Evolutionary conservation across 2,888 invertebrate genomes (phyloP).

Genomic region (Exephanes ischioxanthus): DNA sequence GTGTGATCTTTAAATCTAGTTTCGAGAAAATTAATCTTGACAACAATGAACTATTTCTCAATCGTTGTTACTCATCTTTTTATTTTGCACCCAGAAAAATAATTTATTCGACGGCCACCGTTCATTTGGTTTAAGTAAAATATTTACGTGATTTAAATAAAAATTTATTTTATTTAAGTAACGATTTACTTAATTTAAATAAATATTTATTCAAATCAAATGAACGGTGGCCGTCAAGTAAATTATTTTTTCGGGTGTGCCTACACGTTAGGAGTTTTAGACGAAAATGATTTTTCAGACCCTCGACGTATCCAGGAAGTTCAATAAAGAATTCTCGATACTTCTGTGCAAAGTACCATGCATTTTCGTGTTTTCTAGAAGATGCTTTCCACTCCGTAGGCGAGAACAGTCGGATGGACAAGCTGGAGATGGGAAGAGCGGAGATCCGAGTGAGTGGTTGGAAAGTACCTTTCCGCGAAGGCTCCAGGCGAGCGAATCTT

Average conservation of each 20-base stretch:
- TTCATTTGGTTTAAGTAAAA: too few species aligned
- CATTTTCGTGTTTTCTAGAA: not conserved
- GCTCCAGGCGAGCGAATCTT: conserved; percentile 29
- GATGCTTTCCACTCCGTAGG: conserved; percentile 16
- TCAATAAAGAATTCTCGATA: not conserved
- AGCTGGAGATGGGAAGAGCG: not conserved
- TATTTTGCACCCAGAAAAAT: too few species aligned
- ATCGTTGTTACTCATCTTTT: not conserved
- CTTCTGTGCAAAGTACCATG: not conserved
- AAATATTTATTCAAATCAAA: too few species aligned
- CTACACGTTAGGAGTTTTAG: too few species aligned
- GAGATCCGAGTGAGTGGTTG: conserved; percentile 19
- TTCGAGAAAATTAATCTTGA: not conserved
- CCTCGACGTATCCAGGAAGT: not conserved
- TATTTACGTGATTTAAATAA: too few species aligned
- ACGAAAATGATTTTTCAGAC: not conserved
- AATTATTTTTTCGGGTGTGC: too few species aligned
- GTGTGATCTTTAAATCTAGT: not conserved
- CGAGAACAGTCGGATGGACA: conserved; percentile 21
- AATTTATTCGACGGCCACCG: too few species aligned
- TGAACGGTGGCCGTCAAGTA: too few species aligned
- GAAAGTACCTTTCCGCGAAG: conserved; percentile 17
- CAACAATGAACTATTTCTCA: not conserved
- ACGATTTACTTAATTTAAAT: too few species aligned
- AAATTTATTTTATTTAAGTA: too few species aligned